These are phyloP conservation scores for Trachemys scripta DNA, from an alignment of 2,113 vertebrate genomes.

Conservation along the genomic window DNA sequence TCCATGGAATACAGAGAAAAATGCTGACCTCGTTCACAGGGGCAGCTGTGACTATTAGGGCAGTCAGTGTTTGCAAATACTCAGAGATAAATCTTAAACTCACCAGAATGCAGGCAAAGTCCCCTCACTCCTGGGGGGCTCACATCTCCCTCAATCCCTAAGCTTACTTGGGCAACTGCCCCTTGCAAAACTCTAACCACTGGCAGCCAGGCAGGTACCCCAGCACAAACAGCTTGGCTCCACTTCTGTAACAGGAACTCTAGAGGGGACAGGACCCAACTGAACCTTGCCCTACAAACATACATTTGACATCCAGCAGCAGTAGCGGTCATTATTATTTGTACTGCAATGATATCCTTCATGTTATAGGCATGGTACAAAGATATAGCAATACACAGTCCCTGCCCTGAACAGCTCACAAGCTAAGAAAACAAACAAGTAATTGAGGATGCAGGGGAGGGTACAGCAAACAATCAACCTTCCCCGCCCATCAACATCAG, in stretches of 20 bases:
- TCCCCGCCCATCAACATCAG: neutral
- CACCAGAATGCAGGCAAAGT: neutral
- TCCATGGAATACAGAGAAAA: neutral
- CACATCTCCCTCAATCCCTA: neutral
- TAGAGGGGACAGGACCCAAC: neutral
- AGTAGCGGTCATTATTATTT: neutral
- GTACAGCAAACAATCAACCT: neutral
- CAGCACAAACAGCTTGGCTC: neutral
- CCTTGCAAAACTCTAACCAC: neutral
- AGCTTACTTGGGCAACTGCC: neutral
- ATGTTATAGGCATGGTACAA: neutral
- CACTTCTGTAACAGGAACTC: neutral
- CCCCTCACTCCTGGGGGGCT: neutral
- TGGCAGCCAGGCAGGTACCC: neutral
- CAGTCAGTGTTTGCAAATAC: neutral
- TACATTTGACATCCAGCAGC: neutral
- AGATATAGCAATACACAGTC: neutral
- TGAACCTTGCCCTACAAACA: neutral
- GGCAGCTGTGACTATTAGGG: too few species aligned
- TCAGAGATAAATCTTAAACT: too few species aligned
- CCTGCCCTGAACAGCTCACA: neutral
- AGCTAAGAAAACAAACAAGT: neutral
- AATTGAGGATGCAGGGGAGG: neutral
- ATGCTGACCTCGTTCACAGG: neutral
- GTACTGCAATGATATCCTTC: neutral